These are phyloP conservation scores for Drosophila subquinaria DNA, from an alignment of 2,888 invertebrate genomes.

Conservation along the genomic window DNA sequence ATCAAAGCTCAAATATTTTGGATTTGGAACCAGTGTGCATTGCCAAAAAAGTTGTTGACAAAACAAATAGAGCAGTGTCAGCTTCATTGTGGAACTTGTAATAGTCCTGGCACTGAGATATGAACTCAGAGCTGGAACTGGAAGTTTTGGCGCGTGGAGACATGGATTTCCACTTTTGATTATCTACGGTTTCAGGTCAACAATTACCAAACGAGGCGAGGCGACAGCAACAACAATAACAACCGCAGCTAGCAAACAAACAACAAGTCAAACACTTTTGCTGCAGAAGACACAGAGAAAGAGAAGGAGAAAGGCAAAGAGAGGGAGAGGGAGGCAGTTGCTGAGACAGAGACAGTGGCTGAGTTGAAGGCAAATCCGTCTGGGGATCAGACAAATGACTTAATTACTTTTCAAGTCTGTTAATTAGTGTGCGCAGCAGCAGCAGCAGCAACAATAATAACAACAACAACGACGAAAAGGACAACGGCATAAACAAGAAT, in stretches of 20 bases:
- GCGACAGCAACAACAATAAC: conserved; percentile 29
- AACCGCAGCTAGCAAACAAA: conserved; percentile 29
- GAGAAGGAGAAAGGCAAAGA: not conserved
- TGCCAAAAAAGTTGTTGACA: conserved; percentile 46
- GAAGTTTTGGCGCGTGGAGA: conserved; percentile 50
- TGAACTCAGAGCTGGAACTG: not conserved
- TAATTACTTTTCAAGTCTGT: conserved; percentile 82
- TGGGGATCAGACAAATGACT: conserved; percentile 78
- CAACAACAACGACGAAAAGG: conserved; percentile 15
- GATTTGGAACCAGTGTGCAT: conserved; percentile 1
- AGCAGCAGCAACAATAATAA: conserved; percentile 32
- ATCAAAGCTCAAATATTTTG: no score
- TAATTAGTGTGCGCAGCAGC: conserved; percentile 71
- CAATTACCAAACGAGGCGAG: conserved; percentile 61
- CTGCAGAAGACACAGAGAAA: conserved; percentile 7
- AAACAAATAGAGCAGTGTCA: conserved; percentile 41
- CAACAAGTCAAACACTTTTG: conserved; percentile 58
- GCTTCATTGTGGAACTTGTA: conserved; percentile 25
- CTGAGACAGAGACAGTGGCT: not conserved
- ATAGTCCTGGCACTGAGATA: conserved; percentile 7
- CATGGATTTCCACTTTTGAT: conserved; percentile 68
- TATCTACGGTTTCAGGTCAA: conserved; percentile 67
- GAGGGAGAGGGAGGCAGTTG: conserved; percentile 1
- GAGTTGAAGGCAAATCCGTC: conserved; percentile 60
- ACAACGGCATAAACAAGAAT: conserved; percentile 13